Percentiles rank a stretch among this genome's conserved stretches.
These are phyloP conservation scores for Ichneumoninae sp. DNA, from an alignment of 2,888 invertebrate species.

Conservation along the genomic window DNA sequence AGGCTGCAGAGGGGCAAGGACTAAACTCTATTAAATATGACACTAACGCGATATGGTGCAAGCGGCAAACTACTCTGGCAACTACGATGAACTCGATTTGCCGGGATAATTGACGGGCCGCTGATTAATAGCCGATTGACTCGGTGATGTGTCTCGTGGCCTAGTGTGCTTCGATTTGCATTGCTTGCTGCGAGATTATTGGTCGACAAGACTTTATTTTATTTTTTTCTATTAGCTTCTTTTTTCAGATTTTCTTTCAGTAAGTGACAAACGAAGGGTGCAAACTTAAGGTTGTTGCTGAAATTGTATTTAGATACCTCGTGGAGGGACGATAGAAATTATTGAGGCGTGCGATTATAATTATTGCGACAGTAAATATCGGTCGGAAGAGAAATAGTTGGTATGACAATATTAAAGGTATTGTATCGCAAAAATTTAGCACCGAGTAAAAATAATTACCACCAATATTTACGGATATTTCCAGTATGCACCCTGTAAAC, in stretches of 20 bases:
- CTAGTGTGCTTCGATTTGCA: neutral
- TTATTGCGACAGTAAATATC: neutral
- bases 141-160: neutral
- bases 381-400: neutral
- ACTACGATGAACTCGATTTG: conserved; percentile 51
- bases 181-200: neutral
- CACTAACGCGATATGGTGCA: conserved; percentile 14
- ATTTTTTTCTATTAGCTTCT: neutral
- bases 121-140: conserved; percentile 40
- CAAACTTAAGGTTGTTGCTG: neutral
- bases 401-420: neutral
- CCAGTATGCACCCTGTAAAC: neutral
- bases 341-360: neutral
- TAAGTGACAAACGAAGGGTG: neutral
- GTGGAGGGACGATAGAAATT: neutral
- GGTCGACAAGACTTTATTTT: neutral
- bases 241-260: neutral
- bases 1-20: conserved; percentile 33
- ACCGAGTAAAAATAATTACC: neutral
- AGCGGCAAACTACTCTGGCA: conserved; percentile 51
- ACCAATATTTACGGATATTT: neutral
- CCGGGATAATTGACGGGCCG: conserved; percentile 17
- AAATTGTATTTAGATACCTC: no score
- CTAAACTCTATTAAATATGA: conserved; percentile 58
- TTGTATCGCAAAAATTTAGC: neutral